Evolutionary conservation across 2,113 vertebrate genomes (phyloP).

Genomic region (Chinchilla lanigera): DNA sequence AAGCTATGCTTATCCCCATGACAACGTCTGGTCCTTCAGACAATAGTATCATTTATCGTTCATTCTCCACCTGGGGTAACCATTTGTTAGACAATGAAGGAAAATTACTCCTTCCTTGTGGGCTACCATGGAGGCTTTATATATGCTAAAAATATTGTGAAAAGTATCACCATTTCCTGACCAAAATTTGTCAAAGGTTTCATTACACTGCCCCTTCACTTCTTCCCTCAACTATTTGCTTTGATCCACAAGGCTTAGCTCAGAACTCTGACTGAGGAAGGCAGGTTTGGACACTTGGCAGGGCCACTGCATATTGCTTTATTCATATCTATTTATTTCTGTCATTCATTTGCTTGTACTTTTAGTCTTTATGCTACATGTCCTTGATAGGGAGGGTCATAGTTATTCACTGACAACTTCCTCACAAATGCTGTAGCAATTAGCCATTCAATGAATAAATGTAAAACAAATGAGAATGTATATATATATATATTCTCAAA

Average conservation of each 20-base stretch:
- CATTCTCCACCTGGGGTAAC: background rate
- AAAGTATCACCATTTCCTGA: conserved; percentile 7
- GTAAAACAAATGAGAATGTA: background rate
- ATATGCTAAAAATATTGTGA: conserved; percentile 7
- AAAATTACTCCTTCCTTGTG: background rate
- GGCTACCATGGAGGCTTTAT: background rate
- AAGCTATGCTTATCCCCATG: conserved; percentile 59
- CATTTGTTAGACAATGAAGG: conserved; percentile 57
- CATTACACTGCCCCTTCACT: background rate
- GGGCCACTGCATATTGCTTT: background rate
- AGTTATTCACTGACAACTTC: background rate
- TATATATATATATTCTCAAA: background rate
- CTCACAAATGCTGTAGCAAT: background rate
- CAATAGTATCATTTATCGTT: conserved; percentile 49
- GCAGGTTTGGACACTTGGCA: background rate
- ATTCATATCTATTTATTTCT: background rate
- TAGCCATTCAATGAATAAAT: background rate
- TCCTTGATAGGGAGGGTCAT: background rate
- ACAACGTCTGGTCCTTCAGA: conserved; percentile 65
- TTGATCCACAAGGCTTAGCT: background rate
- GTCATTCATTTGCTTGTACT: background rate
- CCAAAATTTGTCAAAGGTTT: background rate
- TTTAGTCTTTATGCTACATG: background rate
- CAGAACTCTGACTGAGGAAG: background rate
- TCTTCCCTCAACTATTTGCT: background rate